phyloP scores from a whole-genome alignment of 2,113 vertebrate species.

The Corythaixoides concolor region DNA sequence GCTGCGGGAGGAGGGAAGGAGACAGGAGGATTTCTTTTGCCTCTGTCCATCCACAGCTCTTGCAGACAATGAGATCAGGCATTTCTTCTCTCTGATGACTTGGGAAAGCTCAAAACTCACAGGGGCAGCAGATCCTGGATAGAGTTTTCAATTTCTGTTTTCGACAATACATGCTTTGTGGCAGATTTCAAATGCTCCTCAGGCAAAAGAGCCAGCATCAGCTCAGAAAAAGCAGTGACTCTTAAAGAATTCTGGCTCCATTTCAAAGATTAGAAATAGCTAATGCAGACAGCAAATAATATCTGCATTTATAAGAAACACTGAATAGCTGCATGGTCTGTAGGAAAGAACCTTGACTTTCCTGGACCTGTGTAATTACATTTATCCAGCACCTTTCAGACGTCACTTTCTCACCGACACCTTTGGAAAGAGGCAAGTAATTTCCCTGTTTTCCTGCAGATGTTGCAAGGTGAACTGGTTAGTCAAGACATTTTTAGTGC shows the following conservation, averaged over 20 bases:
- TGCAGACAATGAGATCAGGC: slow-evolving; percentile 30
- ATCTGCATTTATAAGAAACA: neutral
- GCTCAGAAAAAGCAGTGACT: slow-evolving; percentile 57
- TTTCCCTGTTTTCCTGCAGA: neutral
- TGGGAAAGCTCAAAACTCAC: slow-evolving; percentile 60
- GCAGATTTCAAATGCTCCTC: slow-evolving; percentile 73
- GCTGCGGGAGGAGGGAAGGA: neutral
- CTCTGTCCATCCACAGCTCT: slow-evolving; percentile 45
- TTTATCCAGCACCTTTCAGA: neutral
- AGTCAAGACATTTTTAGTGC: neutral
- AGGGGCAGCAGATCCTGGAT: slow-evolving; percentile 51
- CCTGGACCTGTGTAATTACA: neutral
- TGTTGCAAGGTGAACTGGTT: neutral
- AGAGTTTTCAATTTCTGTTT: slow-evolving; percentile 59
- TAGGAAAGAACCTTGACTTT: neutral
- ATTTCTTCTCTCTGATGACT: slow-evolving; percentile 36
- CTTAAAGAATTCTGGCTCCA: slow-evolving; percentile 59
- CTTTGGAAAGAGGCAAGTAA: neutral
- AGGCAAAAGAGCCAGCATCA: slow-evolving; percentile 58
- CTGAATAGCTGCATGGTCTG: neutral
- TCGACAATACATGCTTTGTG: slow-evolving; percentile 64
- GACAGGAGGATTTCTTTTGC: slow-evolving; percentile 19
- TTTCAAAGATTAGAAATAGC: slow-evolving; percentile 56
- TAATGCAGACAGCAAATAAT: slow-evolving; percentile 1
- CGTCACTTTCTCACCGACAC: neutral